phyloP scores from a whole-genome alignment of 2,113 vertebrate genomes.

The Crotophaga sulcirostris region DNA sequence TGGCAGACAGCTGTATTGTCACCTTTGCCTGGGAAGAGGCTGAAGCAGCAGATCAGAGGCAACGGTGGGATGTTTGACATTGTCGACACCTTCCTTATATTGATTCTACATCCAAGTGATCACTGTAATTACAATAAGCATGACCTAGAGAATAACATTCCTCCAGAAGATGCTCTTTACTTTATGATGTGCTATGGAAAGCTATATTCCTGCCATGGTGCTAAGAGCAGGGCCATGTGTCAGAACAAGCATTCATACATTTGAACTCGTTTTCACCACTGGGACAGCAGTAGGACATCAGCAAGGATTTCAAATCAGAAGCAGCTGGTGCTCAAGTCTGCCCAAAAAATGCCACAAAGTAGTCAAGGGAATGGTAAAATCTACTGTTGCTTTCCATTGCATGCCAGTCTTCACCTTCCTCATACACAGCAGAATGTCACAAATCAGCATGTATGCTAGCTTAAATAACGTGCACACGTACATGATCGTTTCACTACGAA shows the following conservation, averaged over 20 bases:
- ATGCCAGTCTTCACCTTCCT: not conserved
- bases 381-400: not conserved
- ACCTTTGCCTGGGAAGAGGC: not conserved
- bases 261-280: not conserved
- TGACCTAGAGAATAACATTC: not conserved
- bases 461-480: not conserved
- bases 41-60: not conserved
- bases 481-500: not conserved
- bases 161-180: not conserved
- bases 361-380: not conserved
- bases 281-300: not conserved
- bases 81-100: not conserved
- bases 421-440: not conserved
- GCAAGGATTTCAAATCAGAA: not conserved
- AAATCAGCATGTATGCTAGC: not conserved
- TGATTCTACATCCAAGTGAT: not conserved
- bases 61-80: not conserved
- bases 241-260: not conserved
- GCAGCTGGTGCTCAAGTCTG: not conserved
- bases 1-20: not conserved
- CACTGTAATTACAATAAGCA: not conserved
- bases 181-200: not conserved
- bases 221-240: not conserved
- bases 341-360: not conserved
- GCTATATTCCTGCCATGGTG: fast-evolving